Percentiles rank a stretch among this genome's conserved stretches.
phyloP scores from a whole-genome alignment of 2,888 invertebrate species.

The Caradrina clavipalpis region DNA sequence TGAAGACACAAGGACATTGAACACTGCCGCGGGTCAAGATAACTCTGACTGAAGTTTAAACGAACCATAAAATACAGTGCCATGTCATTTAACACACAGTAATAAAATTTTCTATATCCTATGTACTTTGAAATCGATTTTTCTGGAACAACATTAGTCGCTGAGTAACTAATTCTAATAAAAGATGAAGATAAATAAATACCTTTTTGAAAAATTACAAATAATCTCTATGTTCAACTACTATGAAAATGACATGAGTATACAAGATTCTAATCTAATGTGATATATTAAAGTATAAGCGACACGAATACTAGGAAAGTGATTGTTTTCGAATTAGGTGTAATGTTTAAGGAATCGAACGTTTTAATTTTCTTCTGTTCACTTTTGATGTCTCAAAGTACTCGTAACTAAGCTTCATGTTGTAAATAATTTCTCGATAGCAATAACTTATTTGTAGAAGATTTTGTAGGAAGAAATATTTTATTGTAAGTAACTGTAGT shows the following conservation, averaged over 20 bases:
- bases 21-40: slow-evolving; percentile 83
- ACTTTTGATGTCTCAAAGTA: slow-evolving; percentile 81
- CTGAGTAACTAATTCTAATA: slow-evolving; percentile 8
- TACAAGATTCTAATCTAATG: slow-evolving; percentile 89
- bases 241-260: slow-evolving; percentile 71
- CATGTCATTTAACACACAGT: slow-evolving; percentile 21
- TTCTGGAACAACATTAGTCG: slow-evolving; percentile 9
- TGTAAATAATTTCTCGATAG: slow-evolving; percentile 82
- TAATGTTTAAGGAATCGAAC: slow-evolving; percentile 63
- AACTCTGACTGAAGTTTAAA: slow-evolving; percentile 82
- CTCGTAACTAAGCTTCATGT: slow-evolving; percentile 70
- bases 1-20: slow-evolving; percentile 86
- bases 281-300: slow-evolving; percentile 84
- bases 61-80: slow-evolving; percentile 26
- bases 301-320: slow-evolving; percentile 76
- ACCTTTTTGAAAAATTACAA: slow-evolving; percentile 33
- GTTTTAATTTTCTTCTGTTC: slow-evolving; percentile 75
- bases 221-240: slow-evolving; percentile 49
- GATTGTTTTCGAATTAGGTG: slow-evolving; percentile 71
- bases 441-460: slow-evolving; percentile 82
- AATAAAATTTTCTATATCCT: not conserved
- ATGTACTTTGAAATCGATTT: not conserved
- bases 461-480: slow-evolving; percentile 71
- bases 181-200: slow-evolving; percentile 23
- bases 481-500: slow-evolving; percentile 65